Conservation (phyloP, 2,797 vertebrate species). For the Tangara arthus region DNA sequence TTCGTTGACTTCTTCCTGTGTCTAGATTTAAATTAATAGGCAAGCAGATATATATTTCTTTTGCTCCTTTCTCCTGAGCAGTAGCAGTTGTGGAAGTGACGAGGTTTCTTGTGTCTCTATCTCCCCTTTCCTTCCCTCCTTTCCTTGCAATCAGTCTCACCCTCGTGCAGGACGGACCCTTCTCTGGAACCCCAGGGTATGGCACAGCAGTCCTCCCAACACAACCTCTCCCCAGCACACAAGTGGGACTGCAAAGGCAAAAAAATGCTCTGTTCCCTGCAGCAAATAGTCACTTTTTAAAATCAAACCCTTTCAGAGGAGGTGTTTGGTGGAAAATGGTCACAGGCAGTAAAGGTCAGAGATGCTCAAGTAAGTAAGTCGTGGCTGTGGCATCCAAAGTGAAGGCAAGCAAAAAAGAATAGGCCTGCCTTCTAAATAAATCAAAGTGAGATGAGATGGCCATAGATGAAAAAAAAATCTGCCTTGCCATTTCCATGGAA, state of each 20-base stretch:
- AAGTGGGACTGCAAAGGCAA: not conserved
- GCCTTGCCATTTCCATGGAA: not conserved
- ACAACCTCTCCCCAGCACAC: not conserved
- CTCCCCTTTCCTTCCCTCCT: not conserved
- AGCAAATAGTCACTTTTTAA: not conserved
- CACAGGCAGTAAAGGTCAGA: not conserved
- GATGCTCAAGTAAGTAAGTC: not conserved
- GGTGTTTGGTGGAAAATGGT: not conserved
- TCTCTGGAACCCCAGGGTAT: not conserved
- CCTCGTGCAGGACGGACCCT: not conserved
- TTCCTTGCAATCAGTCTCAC: not conserved
- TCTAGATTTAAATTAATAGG: conserved; percentile 76
- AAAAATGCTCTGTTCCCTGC: not conserved
- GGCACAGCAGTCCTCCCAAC: not conserved
- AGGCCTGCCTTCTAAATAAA: not conserved
- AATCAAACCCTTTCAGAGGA: not conserved
- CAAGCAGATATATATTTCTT: conserved; percentile 73
- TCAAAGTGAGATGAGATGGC: not conserved
- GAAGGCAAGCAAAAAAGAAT: not conserved
- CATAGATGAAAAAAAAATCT: not conserved
- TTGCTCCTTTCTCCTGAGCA: conserved; percentile 30
- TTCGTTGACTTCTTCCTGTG: conserved; percentile 74
- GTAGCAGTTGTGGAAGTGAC: conserved; percentile 34
- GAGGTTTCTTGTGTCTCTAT: not conserved
- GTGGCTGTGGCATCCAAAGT: not conserved